Evolutionary conservation across 2,888 invertebrate species (phyloP), one percentile per base, ranked within the genome.

Genomic region (Pseudococcus jackbeardsleyi): DNA sequence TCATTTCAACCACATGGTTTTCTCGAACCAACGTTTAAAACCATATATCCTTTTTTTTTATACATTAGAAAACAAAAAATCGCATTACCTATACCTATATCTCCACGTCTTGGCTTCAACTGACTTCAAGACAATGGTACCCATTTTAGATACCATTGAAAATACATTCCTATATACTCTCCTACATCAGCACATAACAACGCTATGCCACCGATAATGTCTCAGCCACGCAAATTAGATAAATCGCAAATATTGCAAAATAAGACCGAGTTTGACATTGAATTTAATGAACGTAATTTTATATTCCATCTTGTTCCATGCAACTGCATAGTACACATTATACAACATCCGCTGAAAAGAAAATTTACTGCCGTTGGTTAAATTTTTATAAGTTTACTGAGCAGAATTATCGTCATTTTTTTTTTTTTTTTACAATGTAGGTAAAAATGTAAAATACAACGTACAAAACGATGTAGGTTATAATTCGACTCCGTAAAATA

Each of bases 241-340:
- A 64, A 64, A 64, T 64, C 22, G 64, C 64, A 64, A 64, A 22
- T 64, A 64, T 64, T 64, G 64, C 64, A 54, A 54, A 54, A 54
- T 54, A 54, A 59, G n/a, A 5, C n/a, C 19, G n/a, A 64, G 64
- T 19, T 64, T 22, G 64, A 64, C 64, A 64, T 64, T 64, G 64
- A 64, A 64, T 64, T 22, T 64, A 64, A 64, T 64, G 64, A 64
- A 64, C 64, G 64, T 64, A 64, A 64, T 64, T 64, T 64, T 9
- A 64, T 64, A 64, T 64, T 64, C 22, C 8, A 64, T 64, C 19
- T 22, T 64, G 22, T 59, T 59, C 59, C n/a, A 22, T 64, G 22
- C 64, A 22, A 64, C 64, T 64, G 19, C 64, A 64, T 22, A 9
- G 64, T 64, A 64, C 64, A 64, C 64, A 64, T 19, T 64, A 17